Evolutionary conservation across 1,140 invertebrate genomes (phyloP).

Genomic region (Leguminivora glycinivorella): DNA sequence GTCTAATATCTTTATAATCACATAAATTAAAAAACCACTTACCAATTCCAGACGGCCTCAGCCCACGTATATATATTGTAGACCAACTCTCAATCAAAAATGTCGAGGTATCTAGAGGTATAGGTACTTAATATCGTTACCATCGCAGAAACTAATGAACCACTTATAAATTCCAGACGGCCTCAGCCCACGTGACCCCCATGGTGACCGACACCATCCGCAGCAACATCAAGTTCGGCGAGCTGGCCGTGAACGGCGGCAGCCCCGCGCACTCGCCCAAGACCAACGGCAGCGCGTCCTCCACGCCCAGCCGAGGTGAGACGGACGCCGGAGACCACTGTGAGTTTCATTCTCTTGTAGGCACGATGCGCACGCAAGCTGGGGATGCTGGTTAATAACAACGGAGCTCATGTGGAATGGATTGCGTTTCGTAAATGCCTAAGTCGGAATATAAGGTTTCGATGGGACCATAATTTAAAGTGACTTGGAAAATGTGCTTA

Average conservation of each 20-base stretch:
- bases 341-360: constrained; percentile 72
- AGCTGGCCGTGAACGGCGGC: constrained; percentile 57
- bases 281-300: constrained; percentile 65
- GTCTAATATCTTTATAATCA: too few relatives aligned
- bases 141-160: background rate
- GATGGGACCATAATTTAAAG: too few relatives aligned
- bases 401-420: constrained; percentile 37
- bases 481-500: too few relatives aligned
- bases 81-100: background rate
- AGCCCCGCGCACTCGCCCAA: constrained; percentile 54
- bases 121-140: background rate
- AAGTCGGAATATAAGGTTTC: too few relatives aligned
- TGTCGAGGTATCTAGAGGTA: too few relatives aligned
- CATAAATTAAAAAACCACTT: too few relatives aligned
- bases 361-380: constrained; percentile 58
- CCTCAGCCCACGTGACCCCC: constrained; percentile 49
- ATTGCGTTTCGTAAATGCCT: background rate
- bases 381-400: constrained; percentile 32
- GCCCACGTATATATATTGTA: too few relatives aligned
- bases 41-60: too few relatives aligned
- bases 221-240: constrained; percentile 74
- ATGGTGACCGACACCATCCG: constrained; percentile 73
- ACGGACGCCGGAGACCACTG: constrained; percentile 64
- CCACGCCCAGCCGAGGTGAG: constrained; percentile 75
- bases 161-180: constrained; percentile 49